Conservation (phyloP, 2,113 vertebrate species). For the Saguinus imperator region DNA sequence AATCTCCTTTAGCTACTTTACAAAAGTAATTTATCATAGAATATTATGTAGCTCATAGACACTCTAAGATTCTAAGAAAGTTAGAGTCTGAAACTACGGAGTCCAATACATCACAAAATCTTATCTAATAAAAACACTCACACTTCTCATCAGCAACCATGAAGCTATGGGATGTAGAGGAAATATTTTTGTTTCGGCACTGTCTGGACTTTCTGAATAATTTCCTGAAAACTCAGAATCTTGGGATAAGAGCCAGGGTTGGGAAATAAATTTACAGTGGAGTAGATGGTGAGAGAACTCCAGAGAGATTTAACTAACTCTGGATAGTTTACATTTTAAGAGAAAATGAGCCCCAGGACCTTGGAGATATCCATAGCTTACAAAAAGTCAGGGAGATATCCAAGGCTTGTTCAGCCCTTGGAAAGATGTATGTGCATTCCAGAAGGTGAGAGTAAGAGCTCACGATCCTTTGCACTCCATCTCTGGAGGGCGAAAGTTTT, state of each 20-base stretch:
- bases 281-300: background rate
- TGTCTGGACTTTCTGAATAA: constrained; percentile 2
- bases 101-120: background rate
- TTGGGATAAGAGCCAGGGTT: background rate
- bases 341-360: background rate
- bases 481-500: background rate
- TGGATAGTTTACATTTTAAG: background rate
- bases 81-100: background rate
- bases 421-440: background rate
- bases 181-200: constrained; percentile 17
- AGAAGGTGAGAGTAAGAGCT: background rate
- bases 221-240: background rate
- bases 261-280: background rate
- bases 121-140: background rate
- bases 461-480: background rate
- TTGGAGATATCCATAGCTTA: background rate
- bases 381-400: constrained; percentile 12
- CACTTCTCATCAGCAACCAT: background rate
- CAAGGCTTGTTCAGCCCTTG: background rate
- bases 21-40: background rate
- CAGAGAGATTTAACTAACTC: constrained; percentile 1
- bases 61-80: background rate
- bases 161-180: background rate
- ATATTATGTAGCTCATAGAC: background rate
- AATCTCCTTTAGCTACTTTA: background rate